These are phyloP conservation scores for Lithodes maja DNA, from an alignment of 2,888 invertebrate species.

Conservation along the genomic window DNA sequence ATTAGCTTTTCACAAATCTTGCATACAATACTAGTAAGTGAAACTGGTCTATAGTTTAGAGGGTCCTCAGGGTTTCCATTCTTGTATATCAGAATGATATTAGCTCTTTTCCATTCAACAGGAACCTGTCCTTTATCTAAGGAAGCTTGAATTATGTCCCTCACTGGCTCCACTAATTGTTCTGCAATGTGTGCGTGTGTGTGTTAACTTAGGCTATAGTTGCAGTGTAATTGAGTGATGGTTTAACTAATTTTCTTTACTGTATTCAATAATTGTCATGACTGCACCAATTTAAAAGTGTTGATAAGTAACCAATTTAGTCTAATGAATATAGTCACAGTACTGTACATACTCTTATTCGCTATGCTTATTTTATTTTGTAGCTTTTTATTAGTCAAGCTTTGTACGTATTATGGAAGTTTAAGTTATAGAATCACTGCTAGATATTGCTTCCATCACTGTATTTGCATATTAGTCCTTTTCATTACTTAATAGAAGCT, in stretches of 20 bases:
- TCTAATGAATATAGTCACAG: slow-evolving; percentile 39
- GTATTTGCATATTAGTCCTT: slow-evolving; percentile 33
- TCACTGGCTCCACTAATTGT: no score
- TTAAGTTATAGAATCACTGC: slow-evolving; percentile 39
- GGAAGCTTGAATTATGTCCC: no score
- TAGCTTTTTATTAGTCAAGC: neutral
- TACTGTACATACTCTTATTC: slow-evolving; percentile 31
- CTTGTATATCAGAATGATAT: no score
- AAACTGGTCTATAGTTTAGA: no score
- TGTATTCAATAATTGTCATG: slow-evolving; percentile 22
- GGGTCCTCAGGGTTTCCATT: no score
- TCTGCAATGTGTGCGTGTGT: slow-evolving; percentile 7
- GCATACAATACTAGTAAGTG: no score
- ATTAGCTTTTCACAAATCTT: no score
- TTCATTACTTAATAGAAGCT: slow-evolving; percentile 51
- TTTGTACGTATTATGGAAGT: slow-evolving; percentile 19
- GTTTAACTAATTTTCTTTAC: slow-evolving; percentile 24
- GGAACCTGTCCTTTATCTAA: no score
- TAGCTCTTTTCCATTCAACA: no score
- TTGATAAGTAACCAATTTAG: slow-evolving; percentile 3
- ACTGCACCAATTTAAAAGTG: slow-evolving; percentile 38
- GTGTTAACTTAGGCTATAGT: neutral
- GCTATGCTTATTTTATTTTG: slow-evolving; percentile 29
- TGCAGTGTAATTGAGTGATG: slow-evolving; percentile 42
- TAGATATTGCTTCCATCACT: slow-evolving; percentile 51